phyloP scores from a whole-genome alignment of 1,140 invertebrate species.

The Brachionus rotundiformis region DNA sequence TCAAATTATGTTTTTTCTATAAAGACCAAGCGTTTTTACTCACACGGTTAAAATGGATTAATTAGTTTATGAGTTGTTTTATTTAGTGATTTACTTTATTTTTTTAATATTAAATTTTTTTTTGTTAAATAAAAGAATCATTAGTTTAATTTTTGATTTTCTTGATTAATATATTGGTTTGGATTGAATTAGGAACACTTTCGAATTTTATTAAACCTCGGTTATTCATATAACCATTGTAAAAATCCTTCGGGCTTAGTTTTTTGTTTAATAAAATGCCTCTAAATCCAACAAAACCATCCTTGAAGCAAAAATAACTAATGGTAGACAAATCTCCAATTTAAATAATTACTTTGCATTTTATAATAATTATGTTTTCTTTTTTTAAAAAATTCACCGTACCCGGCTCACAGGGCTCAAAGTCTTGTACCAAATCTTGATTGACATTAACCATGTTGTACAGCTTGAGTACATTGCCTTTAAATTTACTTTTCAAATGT shows the following conservation, averaged over 20 bases:
- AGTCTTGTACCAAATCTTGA: constrained; percentile 5
- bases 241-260: constrained; percentile 28
- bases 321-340: constrained; percentile 2
- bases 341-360: constrained; percentile 46
- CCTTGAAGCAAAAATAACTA: constrained; percentile 3
- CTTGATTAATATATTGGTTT: background rate
- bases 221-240: constrained; percentile 51
- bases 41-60: background rate
- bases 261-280: constrained; percentile 2
- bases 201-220: constrained; percentile 41
- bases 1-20: constrained; percentile 1
- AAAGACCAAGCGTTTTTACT: background rate
- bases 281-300: constrained; percentile 40
- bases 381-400: constrained; percentile 29
- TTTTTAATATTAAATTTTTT: background rate
- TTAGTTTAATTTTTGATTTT: background rate
- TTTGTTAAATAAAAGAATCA: constrained; percentile 5
- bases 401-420: background rate
- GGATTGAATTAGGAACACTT: constrained; percentile 2
- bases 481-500: constrained; percentile 30
- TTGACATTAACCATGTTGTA: constrained; percentile 20
- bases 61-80: constrained; percentile 8
- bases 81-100: background rate
- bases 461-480: constrained; percentile 5
- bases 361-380: constrained; percentile 32